Base-by-base conservation (phyloP, 2,113 vertebrate species). In the Lethenteron camtschaticum region DNA sequence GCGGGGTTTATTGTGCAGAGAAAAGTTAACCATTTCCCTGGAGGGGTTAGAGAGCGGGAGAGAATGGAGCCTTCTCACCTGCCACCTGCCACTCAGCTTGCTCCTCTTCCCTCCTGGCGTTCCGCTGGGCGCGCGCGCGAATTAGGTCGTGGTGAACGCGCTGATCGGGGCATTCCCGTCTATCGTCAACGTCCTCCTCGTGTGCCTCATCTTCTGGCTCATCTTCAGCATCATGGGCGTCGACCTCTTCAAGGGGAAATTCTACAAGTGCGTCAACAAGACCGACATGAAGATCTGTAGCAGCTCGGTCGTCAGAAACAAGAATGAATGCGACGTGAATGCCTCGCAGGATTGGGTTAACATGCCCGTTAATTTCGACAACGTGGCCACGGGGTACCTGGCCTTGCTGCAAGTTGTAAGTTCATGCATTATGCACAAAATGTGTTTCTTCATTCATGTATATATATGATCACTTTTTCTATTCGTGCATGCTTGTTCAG, bases 381-480 rank as follows among this genome's bases (percentile, higher is more conserved):
- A 66, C 20, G 63, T 66, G 63, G 8, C 10, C 20, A 20, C 63
- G n/a, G 63, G 63, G n/a, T 66, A 66, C 63, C 63, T 66, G n/a
- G 63, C 63, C 10, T 20, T 66, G 10, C 63, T 66, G n/a, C 63
- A 66, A 66, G 63, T 66, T 66, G 63, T 66, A 66, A 66, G 63
- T 66, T 20, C 10, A n/a, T 16, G 63, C 63, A 66, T 66, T 24
- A 66, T 16, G 24, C 16, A 63, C 10, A 9, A 11, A 16, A 66
- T 16, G 9, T 16, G 9, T 16, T 66, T 66, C 9, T 66, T 66
- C 63, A 66, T 66, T 66, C 63, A 41, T 41, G 41, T 41, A 7
- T 6, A 41, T 41, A 41, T 41, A 41, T 41, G 41, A 41, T 41
- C 41, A 41, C 41, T 41, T 41, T 41, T 41, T 41, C 41, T 41